Percentiles rank a stretch among this genome's conserved stretches.
phyloP scores from a whole-genome alignment of 2,888 invertebrate genomes.

The Pachydiplax longipennis region DNA sequence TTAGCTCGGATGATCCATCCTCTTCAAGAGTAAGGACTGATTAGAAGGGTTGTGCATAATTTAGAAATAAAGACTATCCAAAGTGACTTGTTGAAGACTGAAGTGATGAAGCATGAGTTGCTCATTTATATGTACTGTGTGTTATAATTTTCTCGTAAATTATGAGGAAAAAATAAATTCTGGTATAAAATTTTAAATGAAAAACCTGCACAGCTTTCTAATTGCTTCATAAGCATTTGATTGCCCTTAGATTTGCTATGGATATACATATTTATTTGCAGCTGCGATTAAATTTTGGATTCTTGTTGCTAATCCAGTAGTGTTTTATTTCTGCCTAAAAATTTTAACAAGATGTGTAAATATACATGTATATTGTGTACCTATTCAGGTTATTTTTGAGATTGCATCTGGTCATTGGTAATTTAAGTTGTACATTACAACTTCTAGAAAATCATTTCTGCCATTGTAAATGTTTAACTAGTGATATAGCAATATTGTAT shows the following conservation, averaged over 20 bases:
- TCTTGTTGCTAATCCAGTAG: background rate
- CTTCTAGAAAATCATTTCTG: background rate
- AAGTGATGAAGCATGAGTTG: constrained; percentile 35
- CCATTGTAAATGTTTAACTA: constrained; percentile 1
- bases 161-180: background rate
- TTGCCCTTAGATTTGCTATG: background rate
- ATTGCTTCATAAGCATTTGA: background rate
- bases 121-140: constrained; percentile 15
- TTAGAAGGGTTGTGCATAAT: constrained; percentile 19
- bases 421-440: constrained; percentile 9
- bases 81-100: constrained; percentile 41
- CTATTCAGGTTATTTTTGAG: background rate
- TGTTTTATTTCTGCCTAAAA: constrained; percentile 10
- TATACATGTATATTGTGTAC: constrained; percentile 26
- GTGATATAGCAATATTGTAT: constrained; percentile 16
- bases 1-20: background rate
- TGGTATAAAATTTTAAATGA: background rate
- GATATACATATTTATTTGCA: background rate
- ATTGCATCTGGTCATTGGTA: constrained; percentile 7
- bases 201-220: background rate
- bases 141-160: background rate
- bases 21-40: background rate
- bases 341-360: background rate
- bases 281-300: background rate
- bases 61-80: background rate